Conservation (phyloP, 1,140 invertebrate species). For the Pseudachorutes palmiensis region DNA sequence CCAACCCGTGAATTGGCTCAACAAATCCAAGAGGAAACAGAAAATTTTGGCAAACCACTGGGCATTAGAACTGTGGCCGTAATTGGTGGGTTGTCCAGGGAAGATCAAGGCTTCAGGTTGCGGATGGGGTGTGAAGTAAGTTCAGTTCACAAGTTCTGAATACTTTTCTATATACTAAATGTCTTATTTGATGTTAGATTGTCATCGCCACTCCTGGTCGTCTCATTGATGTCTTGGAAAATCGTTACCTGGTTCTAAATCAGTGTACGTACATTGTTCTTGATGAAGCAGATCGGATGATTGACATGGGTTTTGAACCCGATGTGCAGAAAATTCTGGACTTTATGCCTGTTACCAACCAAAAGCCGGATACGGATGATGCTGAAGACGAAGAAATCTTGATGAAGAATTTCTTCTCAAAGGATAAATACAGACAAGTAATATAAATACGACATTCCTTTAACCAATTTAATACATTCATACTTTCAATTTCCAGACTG, state of each 20-base stretch:
- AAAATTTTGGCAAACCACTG: conserved; percentile 90
- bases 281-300: conserved; percentile 96
- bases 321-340: conserved; percentile 97
- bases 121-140: conserved; percentile 87
- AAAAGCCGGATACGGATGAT: conserved; percentile 97
- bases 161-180: background rate
- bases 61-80: conserved; percentile 95
- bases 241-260: conserved; percentile 91
- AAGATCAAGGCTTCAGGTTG: conserved; percentile 96
- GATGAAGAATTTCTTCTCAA: conserved; percentile 89
- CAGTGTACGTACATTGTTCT: conserved; percentile 92
- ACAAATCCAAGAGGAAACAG: conserved; percentile 98
- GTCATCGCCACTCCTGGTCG: conserved; percentile 99
- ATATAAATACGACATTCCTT: conserved; percentile 4
- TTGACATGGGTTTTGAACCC: conserved; percentile 55
- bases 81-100: conserved; percentile 92
- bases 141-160: conserved; percentile 2
- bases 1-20: conserved; percentile 98
- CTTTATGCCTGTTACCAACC: conserved; percentile 96
- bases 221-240: conserved; percentile 97
- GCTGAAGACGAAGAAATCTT: conserved; percentile 90
- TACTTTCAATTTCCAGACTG: conserved; percentile 59
- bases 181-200: conserved; percentile 53
- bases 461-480: conserved; percentile 3
- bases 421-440: conserved; percentile 91